Percentiles rank a stretch among this genome's conserved stretches.
phyloP scores from a whole-genome alignment of 2,888 invertebrate genomes.

The Peribatodes rhomboidaria region DNA sequence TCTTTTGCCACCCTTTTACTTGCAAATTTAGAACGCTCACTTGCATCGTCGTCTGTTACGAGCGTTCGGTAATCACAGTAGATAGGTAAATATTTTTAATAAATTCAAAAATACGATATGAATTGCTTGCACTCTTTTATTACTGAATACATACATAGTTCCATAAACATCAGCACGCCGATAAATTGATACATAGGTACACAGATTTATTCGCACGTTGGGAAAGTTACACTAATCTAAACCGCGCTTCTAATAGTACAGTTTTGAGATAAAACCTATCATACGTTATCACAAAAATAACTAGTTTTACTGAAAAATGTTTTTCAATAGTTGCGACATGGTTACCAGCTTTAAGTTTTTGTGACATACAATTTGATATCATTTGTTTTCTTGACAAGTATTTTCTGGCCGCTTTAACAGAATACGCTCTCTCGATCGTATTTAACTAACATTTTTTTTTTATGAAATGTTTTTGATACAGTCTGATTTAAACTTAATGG shows the following conservation, averaged over 20 bases:
- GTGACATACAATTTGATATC: too few relatives aligned
- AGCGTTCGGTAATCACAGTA: too few relatives aligned
- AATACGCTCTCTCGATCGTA: too few relatives aligned
- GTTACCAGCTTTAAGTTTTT: not conserved
- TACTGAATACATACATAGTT: slow-evolving; percentile 36
- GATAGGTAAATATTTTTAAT: not conserved
- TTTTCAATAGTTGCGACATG: not conserved
- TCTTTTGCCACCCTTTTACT: too few relatives aligned
- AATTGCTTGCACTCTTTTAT: slow-evolving; percentile 34
- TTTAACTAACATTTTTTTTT: too few relatives aligned
- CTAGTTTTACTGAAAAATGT: slow-evolving; percentile 4
- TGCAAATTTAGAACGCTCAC: too few relatives aligned
- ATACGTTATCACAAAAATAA: slow-evolving; percentile 34
- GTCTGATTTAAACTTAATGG: too few relatives aligned
- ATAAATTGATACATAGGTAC: slow-evolving; percentile 21
- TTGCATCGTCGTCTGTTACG: too few relatives aligned
- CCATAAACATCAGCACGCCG: slow-evolving; percentile 30
- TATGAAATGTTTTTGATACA: too few relatives aligned
- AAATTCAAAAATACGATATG: slow-evolving; percentile 18
- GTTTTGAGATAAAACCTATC: slow-evolving; percentile 22
- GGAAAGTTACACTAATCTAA: slow-evolving; percentile 20
- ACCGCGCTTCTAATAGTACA: slow-evolving; percentile 4
- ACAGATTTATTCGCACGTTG: slow-evolving; percentile 16
- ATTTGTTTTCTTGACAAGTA: too few relatives aligned
- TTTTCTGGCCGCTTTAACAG: too few relatives aligned